phyloP scores from a whole-genome alignment of 2,113 vertebrate genomes.

The Scortum barcoo region DNA sequence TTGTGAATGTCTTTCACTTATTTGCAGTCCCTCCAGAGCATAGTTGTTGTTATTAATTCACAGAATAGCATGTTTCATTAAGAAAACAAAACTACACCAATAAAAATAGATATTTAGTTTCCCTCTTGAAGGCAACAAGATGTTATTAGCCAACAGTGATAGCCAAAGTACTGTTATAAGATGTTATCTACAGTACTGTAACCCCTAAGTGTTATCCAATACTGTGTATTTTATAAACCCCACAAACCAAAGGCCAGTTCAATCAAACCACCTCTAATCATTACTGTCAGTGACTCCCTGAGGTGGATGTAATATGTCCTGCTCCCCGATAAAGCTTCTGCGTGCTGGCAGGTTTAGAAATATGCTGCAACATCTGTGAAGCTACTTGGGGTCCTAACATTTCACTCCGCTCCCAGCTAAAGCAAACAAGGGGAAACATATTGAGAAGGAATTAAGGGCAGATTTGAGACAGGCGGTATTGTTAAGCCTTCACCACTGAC shows the following conservation, averaged over 20 bases:
- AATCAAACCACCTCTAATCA: constrained; percentile 70
- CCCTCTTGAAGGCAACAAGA: not conserved
- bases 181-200: constrained; percentile 3
- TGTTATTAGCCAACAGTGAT: not conserved
- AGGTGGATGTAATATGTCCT: constrained; percentile 74
- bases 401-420: constrained; percentile 73
- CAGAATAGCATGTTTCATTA: not conserved
- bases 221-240: constrained; percentile 39
- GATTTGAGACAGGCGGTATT: constrained; percentile 79
- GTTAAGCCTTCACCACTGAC: constrained; percentile 78
- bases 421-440: constrained; percentile 83
- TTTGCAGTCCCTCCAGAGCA: not conserved
- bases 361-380: constrained; percentile 84
- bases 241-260: constrained; percentile 53
- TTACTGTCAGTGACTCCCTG: constrained; percentile 72
- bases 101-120: not conserved
- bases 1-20: not conserved
- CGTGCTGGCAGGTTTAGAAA: constrained; percentile 69
- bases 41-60: not conserved
- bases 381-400: constrained; percentile 75
- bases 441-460: constrained; percentile 84
- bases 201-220: constrained; percentile 14
- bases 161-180: not conserved
- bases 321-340: constrained; percentile 66
- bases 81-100: not conserved